Conservation (phyloP, 2,113 vertebrate genomes). For the Guaruba guarouba region DNA sequence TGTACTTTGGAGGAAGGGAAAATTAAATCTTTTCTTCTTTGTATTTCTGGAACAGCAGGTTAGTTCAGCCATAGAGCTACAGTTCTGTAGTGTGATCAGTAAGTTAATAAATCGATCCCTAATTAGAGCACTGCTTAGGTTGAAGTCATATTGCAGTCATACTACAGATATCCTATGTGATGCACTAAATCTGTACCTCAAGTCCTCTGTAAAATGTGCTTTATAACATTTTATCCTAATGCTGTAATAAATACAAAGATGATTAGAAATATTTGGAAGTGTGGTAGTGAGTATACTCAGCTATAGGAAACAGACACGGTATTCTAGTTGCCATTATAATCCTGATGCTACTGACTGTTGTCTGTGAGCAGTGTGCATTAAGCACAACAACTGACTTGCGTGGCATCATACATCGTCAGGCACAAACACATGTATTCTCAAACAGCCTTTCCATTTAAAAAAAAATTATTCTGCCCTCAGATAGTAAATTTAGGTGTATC, state of each 20-base stretch:
- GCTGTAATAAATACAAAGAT: background rate
- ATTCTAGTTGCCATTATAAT: background rate
- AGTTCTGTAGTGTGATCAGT: background rate
- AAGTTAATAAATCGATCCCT: background rate
- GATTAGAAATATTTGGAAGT: background rate
- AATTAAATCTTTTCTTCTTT: background rate
- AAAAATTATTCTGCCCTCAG: background rate
- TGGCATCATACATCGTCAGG: background rate
- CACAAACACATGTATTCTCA: background rate
- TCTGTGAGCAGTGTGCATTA: background rate
- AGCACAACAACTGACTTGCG: background rate
- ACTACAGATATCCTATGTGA: background rate
- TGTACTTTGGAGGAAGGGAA: background rate
- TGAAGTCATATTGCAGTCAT: background rate
- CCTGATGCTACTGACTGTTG: background rate
- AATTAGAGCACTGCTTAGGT: background rate
- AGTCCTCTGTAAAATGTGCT: background rate
- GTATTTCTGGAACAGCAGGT: background rate
- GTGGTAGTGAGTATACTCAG: background rate
- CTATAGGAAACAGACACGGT: background rate
- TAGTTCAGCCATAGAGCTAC: background rate
- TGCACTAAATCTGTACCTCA: background rate
- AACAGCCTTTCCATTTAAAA: background rate
- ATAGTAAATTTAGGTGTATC: background rate
- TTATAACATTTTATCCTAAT: background rate